These are phyloP conservation scores for Aphis craccivora DNA, from an alignment of 1,140 invertebrate genomes.

Conservation along the genomic window DNA sequence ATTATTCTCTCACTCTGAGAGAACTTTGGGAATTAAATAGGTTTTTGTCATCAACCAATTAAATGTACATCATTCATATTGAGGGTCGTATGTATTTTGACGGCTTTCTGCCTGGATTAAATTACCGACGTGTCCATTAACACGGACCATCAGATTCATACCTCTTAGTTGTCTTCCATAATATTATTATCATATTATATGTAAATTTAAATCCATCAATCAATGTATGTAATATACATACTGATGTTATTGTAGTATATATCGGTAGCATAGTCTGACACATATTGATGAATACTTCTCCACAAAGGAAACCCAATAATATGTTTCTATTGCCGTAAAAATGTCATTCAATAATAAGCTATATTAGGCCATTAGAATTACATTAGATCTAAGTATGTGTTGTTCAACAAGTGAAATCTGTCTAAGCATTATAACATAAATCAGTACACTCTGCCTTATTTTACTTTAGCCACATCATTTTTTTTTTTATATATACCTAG, in stretches of 20 bases:
- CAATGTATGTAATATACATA: background rate
- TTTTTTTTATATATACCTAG: background rate
- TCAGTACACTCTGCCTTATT: background rate
- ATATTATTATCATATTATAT: background rate
- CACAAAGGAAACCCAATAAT: background rate
- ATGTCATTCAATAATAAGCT: background rate
- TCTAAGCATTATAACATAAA: background rate
- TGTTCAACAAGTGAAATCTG: background rate
- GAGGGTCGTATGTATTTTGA: background rate
- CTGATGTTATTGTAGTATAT: background rate
- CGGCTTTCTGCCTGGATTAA: constrained; percentile 21
- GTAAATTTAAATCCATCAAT: constrained; percentile 38
- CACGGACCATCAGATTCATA: background rate
- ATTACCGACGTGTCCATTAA: constrained; percentile 29
- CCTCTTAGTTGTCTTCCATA: constrained; percentile 26
- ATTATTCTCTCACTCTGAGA: background rate
- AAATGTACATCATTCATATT: constrained; percentile 33
- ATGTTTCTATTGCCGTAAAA: background rate
- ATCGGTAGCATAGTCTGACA: background rate
- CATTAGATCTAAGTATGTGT: background rate
- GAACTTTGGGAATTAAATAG: background rate
- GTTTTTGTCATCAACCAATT: constrained; percentile 40
- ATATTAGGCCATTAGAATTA: background rate
- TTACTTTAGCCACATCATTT: background rate
- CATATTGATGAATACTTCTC: background rate